Evolutionary conservation across 2,888 invertebrate species (phyloP).

Genomic region (Lasioglossum oenotherae): DNA sequence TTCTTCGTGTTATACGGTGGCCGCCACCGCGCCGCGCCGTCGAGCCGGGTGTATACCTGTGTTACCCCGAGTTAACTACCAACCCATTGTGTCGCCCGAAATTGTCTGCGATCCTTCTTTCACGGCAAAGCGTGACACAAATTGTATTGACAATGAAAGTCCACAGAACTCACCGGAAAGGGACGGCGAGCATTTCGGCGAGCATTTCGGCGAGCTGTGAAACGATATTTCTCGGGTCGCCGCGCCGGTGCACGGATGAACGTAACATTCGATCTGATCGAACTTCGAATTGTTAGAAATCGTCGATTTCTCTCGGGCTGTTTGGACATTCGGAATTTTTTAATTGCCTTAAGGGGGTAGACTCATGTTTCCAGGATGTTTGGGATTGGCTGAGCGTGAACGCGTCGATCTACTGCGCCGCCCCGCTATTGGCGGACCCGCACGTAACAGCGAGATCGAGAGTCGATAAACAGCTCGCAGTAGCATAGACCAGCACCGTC

Average conservation of each 20-base stretch:
- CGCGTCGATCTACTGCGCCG: too few relatives aligned
- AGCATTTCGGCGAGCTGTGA: neutral
- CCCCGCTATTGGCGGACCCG: too few relatives aligned
- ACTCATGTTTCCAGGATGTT: too few relatives aligned
- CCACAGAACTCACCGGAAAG: neutral
- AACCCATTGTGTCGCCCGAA: slow-evolving; percentile 61
- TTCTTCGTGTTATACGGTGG: neutral
- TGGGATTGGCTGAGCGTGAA: too few relatives aligned
- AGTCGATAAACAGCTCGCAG: too few relatives aligned
- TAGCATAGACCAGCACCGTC: too few relatives aligned
- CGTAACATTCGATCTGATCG: neutral
- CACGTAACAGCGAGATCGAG: too few relatives aligned
- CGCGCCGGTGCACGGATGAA: neutral
- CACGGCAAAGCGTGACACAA: neutral
- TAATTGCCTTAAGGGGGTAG: too few relatives aligned
- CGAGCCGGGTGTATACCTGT: slow-evolving; percentile 13
- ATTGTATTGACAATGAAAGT: slow-evolving; percentile 18
- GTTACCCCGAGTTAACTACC: slow-evolving; percentile 68
- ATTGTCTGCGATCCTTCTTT: slow-evolving; percentile 18
- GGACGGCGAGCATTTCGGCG: neutral
- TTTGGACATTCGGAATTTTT: too few relatives aligned
- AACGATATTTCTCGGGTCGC: neutral
- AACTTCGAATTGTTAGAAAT: neutral
- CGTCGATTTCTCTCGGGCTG: neutral
- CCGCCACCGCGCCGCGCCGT: too few relatives aligned